These are phyloP conservation scores for Eretmochelys imbricata DNA, from an alignment of 2,113 vertebrate genomes.

Conservation along the genomic window DNA sequence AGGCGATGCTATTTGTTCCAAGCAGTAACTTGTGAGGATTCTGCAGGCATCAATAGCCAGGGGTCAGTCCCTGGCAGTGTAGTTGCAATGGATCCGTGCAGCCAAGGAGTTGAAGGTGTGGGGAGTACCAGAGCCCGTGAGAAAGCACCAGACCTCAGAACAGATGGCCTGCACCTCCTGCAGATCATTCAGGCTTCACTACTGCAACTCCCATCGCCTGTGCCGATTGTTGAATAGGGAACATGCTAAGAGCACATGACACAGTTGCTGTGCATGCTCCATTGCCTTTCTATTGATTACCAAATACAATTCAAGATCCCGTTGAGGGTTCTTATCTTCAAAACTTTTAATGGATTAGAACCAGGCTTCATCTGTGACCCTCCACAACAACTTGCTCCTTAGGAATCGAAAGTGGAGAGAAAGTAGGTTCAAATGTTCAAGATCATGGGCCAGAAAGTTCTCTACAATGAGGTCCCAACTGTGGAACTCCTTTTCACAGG, in stretches of 20 bases:
- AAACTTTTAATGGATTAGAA: background rate
- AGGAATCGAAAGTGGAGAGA: background rate
- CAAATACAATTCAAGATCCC: background rate
- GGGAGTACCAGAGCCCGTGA: background rate
- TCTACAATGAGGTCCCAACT: background rate
- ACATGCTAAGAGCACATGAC: background rate
- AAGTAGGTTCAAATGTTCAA: background rate
- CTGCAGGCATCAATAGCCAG: background rate
- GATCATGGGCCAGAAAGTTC: background rate
- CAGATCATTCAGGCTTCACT: background rate
- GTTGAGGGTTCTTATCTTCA: background rate
- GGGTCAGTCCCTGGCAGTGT: background rate
- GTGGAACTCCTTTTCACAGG: background rate
- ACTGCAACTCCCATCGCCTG: rapidly evolving
- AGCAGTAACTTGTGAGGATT: background rate
- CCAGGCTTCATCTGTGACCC: background rate
- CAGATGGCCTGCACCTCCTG: background rate
- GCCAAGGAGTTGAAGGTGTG: background rate
- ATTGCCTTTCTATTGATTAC: rapidly evolving
- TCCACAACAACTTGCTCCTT: background rate
- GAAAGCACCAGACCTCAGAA: background rate
- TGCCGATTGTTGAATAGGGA: background rate
- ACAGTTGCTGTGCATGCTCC: background rate
- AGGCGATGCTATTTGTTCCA: background rate
- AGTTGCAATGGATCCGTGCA: background rate